A percentile compares a stretch with the other conserved stretches of the same genome.
Evolutionary conservation across 2,888 invertebrate genomes (phyloP).

Genomic region (Acleris sparsana): DNA sequence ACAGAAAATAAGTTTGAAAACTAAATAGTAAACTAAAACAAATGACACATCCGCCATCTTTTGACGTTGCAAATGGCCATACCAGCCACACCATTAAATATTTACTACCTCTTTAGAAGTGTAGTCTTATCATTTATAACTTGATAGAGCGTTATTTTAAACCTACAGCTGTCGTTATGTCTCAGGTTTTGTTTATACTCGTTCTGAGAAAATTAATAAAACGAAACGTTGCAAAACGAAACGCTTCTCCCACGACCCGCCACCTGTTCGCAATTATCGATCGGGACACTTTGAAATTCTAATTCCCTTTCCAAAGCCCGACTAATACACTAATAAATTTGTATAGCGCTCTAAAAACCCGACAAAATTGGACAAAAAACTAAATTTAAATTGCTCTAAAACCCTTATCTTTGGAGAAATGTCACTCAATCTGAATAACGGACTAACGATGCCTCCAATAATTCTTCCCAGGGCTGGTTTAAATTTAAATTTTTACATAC

Average conservation of each 20-base stretch:
- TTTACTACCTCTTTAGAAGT: too few relatives aligned
- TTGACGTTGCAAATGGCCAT: too few relatives aligned
- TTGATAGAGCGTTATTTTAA: too few relatives aligned
- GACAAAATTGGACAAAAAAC: conserved; percentile 70
- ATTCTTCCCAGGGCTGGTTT: conserved; percentile 62
- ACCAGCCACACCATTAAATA: too few relatives aligned
- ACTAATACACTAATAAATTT: conserved; percentile 72
- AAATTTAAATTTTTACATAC: conserved; percentile 70
- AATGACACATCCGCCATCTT: too few relatives aligned
- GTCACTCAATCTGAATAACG: conserved; percentile 71
- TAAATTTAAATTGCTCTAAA: conserved; percentile 56
- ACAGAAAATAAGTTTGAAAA: too few relatives aligned
- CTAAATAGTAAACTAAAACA: too few relatives aligned
- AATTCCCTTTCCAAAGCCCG: conserved; percentile 53
- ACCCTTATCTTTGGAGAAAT: conserved; percentile 49
- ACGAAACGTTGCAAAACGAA: conserved; percentile 4
- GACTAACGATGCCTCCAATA: conserved; percentile 74
- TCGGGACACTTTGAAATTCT: conserved; percentile 40
- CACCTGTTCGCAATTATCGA: conserved; percentile 44
- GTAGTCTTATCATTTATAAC: too few relatives aligned
- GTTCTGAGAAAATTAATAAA: conserved; percentile 2
- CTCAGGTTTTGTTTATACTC: conserved; percentile 8
- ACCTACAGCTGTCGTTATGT: too few relatives aligned
- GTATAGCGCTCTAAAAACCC: conserved; percentile 64
- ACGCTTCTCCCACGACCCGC: conserved; percentile 40